phyloP scores from a whole-genome alignment of 1,140 invertebrate species.

The Tetranychus urticae region DNA sequence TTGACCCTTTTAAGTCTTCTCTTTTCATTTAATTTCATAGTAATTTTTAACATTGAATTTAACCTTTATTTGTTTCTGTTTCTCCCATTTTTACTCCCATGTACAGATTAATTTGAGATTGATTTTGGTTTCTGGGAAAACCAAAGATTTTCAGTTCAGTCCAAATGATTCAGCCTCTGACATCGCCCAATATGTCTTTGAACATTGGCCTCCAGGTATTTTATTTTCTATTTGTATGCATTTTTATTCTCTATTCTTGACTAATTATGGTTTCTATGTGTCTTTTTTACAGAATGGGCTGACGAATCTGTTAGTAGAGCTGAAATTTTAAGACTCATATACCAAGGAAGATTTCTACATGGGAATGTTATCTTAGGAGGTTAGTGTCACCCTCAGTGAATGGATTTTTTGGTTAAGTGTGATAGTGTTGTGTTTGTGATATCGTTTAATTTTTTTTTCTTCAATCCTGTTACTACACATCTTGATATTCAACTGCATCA shows the following conservation, averaged over 20 bases:
- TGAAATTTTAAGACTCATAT: slow-evolving; percentile 91
- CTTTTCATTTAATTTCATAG: no score
- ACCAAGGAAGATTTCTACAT: slow-evolving; percentile 95
- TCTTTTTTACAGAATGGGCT: slow-evolving; percentile 56
- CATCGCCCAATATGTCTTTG: slow-evolving; percentile 94
- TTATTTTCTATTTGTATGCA: slow-evolving; percentile 11
- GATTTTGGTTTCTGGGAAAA: slow-evolving; percentile 92
- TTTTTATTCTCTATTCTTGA: neutral
- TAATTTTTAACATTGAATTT: no score
- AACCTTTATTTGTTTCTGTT: no score
- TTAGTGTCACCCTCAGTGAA: slow-evolving; percentile 11
- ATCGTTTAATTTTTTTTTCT: no score
- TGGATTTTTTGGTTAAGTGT: no score
- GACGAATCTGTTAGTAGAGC: slow-evolving; percentile 81
- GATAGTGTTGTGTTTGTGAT: no score
- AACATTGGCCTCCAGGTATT: slow-evolving; percentile 65
- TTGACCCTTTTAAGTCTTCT: no score
- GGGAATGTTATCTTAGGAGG: slow-evolving; percentile 88
- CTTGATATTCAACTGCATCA: no score
- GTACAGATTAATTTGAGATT: slow-evolving; percentile 71
- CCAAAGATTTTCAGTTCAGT: slow-evolving; percentile 92
- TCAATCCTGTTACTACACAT: no score
- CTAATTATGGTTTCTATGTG: neutral
- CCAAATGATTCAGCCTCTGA: slow-evolving; percentile 88
- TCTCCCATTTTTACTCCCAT: neutral